Evolutionary conservation across 1,140 invertebrate species (phyloP).

Genomic region (Zaprionus nigranus): DNA sequence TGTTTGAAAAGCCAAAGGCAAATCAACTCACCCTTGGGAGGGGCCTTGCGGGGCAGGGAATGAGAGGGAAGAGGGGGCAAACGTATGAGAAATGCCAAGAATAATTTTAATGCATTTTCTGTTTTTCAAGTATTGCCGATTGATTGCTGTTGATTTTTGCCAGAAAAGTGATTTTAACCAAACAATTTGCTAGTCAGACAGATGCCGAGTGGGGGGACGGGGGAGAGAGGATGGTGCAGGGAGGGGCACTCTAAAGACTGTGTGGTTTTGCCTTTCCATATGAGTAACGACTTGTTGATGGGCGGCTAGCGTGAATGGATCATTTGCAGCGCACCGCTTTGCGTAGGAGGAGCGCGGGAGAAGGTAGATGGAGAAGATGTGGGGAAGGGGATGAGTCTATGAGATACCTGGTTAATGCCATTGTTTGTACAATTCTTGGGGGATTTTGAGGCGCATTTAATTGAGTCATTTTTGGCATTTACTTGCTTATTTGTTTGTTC

Average conservation of each 20-base stretch:
- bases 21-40: constrained; percentile 21
- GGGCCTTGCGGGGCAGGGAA: constrained; percentile 8
- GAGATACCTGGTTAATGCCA: not conserved
- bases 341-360: not conserved
- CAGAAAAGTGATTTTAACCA: constrained; percentile 46
- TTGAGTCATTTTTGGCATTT: constrained; percentile 34
- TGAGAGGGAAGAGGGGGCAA: not conserved
- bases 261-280: constrained; percentile 13
- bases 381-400: no score
- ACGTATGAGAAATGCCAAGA: constrained; percentile 41
- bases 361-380: not conserved
- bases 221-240: not conserved
- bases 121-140: constrained; percentile 63
- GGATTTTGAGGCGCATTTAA: constrained; percentile 38
- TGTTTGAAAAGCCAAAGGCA: constrained; percentile 60
- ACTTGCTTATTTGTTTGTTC: constrained; percentile 33
- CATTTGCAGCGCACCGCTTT: constrained; percentile 25
- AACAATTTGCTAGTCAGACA: constrained; percentile 4
- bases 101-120: constrained; percentile 75
- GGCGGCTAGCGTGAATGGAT: constrained; percentile 35
- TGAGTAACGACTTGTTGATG: constrained; percentile 33
- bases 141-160: constrained; percentile 64
- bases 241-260: not conserved
- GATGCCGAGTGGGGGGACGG: not conserved
- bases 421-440: constrained; percentile 19